Evolutionary conservation across 2,113 vertebrate genomes (phyloP), one percentile per base, ranked within the genome.

Genomic region (Thymallus thymallus): DNA sequence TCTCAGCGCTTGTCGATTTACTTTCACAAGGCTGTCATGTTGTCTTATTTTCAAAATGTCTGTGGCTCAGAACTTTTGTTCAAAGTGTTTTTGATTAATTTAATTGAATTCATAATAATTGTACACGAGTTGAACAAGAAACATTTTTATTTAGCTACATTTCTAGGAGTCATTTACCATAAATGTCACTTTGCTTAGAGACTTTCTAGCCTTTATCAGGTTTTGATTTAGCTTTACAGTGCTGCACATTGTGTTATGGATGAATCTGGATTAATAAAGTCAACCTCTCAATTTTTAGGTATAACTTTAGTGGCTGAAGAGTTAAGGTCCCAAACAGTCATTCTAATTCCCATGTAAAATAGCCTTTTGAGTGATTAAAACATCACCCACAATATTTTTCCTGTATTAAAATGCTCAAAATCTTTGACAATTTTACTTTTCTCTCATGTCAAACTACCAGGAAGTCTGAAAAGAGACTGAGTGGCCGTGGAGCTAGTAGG

Each of bases 131-230:
- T 16, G 66, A 83, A 85, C 79, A 66, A 71, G 73, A 83, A 78
- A 63, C 41, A 78, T 73, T 85, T 85, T 71, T 79, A 77, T 77
- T 79, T 79, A 80, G 74, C 75, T 45, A 68, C 64, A 66, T 87
- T 87, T 85, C 84, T 80, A 85, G 72, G 80, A 84, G 81, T 72
- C 60, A 81, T 88, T 90, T 86, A 74, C 84, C 80, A 88, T 81
- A 84, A 89, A 77, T 83, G 83, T 75, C 77, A 83, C 82, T 83
- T 83, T 78, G 73, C 81, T 84, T 83, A 80, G 83, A 85, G 82
- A 81, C 80, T 77, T 80, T 76, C 73, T 84, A 78, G 68, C 72
- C 74, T 82, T 86, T 85, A 84, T 82, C 76, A 78, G 73, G 71
- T 67, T 84, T 84, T 85, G 82, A 85, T 85, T 84, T 84, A 81